Conservation (phyloP, 2,888 invertebrate genomes). For the Phyllotreta cruciferae region DNA sequence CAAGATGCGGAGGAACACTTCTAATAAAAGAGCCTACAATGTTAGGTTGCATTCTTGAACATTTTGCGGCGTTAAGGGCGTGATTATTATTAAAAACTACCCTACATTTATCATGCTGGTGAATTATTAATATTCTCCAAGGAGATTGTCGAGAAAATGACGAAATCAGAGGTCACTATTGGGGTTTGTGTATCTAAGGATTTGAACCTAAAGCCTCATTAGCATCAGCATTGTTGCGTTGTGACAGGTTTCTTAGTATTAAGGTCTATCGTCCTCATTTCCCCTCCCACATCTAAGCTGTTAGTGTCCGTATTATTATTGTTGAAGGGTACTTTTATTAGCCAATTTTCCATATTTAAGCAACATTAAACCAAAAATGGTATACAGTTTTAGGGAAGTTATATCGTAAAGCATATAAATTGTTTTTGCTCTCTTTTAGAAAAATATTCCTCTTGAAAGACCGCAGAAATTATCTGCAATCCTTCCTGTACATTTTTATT, state of each 20-base stretch:
- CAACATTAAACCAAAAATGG: background rate
- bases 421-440: too few species aligned
- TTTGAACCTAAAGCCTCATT: conserved; percentile 25
- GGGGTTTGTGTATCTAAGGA: conserved; percentile 30
- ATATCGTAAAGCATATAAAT: too few species aligned
- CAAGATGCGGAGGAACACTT: background rate
- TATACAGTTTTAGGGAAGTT: too few species aligned
- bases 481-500: too few species aligned
- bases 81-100: background rate
- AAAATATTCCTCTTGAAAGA: too few species aligned
- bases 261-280: conserved; percentile 24
- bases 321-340: conserved; percentile 22
- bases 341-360: conserved; percentile 26
- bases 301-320: conserved; percentile 24
- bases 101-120: background rate
- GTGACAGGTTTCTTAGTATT: conserved; percentile 29
- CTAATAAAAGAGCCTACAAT: background rate
- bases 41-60: background rate
- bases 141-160: conserved; percentile 16
- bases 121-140: conserved; percentile 24
- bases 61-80: too few species aligned
- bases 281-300: conserved; percentile 19
- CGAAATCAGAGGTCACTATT: conserved; percentile 29
- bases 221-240: conserved; percentile 28
- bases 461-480: too few species aligned